phyloP scores from a whole-genome alignment of 2,888 invertebrate genomes.

The Tromatobia lineatoria region DNA sequence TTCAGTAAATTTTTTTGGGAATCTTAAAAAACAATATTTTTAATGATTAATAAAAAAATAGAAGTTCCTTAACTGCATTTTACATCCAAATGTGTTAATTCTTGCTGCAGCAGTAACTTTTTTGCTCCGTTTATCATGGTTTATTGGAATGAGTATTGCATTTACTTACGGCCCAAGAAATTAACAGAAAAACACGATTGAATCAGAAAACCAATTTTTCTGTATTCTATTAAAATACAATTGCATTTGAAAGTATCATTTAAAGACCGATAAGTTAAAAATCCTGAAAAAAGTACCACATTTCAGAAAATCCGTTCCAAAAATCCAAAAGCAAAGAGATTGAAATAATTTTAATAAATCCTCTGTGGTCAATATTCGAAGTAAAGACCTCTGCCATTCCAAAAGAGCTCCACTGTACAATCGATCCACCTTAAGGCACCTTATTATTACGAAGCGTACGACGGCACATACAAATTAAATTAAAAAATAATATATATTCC shows the following conservation, averaged over 20 bases:
- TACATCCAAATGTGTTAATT: too few relatives aligned
- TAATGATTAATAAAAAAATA: too few relatives aligned
- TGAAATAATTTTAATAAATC: neutral
- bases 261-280: neutral
- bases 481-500: constrained; percentile 24
- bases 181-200: too few relatives aligned
- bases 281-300: neutral
- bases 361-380: constrained; percentile 16
- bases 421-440: constrained; percentile 24
- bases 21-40: too few relatives aligned
- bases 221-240: neutral
- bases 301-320: neutral
- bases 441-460: neutral
- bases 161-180: too few relatives aligned
- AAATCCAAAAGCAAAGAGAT: neutral
- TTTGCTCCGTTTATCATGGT: too few relatives aligned
- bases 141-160: too few relatives aligned
- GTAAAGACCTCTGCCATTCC: neutral
- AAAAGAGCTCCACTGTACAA: constrained; percentile 6
- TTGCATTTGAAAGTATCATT: constrained; percentile 2
- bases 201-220: too few relatives aligned
- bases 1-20: too few relatives aligned
- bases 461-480: constrained; percentile 41
- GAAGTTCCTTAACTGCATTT: too few relatives aligned
- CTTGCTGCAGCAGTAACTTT: too few relatives aligned